Evolutionary conservation across 2,113 vertebrate genomes (phyloP).

Genomic region (Myodes glareolus): DNA sequence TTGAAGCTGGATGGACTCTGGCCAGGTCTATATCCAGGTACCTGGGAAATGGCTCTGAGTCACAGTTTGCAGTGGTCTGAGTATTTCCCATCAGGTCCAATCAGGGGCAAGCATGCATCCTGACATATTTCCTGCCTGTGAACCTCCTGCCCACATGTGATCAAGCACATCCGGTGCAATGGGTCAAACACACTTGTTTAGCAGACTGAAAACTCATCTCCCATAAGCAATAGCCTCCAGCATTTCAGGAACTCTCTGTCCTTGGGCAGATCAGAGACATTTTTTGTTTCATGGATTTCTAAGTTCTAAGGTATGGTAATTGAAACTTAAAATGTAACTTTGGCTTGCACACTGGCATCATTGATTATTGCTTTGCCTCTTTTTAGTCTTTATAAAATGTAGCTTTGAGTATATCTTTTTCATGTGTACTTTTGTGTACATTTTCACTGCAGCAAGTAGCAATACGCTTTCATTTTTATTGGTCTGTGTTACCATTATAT

Average conservation of each 20-base stretch:
- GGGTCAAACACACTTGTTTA: neutral
- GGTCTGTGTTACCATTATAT: neutral
- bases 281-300: neutral
- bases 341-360: neutral
- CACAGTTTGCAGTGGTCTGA: neutral
- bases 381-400: neutral
- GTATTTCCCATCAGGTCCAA: neutral
- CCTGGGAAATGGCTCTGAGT: neutral
- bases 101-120: neutral
- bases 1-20: neutral
- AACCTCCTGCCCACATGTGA: neutral
- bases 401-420: neutral
- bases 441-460: neutral
- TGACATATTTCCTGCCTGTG: neutral
- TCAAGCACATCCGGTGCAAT: neutral
- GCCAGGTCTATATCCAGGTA: neutral
- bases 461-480: slow-evolving; percentile 15
- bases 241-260: neutral
- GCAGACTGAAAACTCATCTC: neutral
- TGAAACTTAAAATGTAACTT: neutral
- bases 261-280: neutral
- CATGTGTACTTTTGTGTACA: neutral
- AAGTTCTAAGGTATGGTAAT: neutral
- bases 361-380: neutral
- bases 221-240: neutral